Percentiles rank a stretch among this genome's conserved stretches.
phyloP scores from a whole-genome alignment of 2,888 invertebrate species.

The Agrochola lota region DNA sequence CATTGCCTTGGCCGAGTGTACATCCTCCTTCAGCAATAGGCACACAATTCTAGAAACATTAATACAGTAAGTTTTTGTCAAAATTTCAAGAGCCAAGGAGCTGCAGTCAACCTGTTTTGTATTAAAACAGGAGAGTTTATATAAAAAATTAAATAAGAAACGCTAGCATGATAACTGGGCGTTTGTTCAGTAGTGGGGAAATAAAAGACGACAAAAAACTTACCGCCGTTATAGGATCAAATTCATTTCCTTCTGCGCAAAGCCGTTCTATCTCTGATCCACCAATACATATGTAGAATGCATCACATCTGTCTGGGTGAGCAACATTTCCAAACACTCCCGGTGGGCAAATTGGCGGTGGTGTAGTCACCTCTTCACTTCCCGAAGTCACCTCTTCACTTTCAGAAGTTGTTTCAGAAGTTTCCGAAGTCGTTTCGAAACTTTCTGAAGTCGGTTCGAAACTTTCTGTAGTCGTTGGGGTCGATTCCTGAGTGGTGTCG shows the following conservation, averaged over 20 bases:
- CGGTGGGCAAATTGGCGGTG: slow-evolving; percentile 59
- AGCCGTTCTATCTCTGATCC: neutral
- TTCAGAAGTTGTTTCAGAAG: neutral
- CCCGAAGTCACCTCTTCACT: too few relatives aligned
- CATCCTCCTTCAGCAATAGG: slow-evolving; percentile 37
- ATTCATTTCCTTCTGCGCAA: neutral
- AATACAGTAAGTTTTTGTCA: neutral
- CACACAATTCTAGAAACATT: slow-evolving; percentile 20
- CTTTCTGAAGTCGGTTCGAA: too few relatives aligned
- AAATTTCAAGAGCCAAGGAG: too few relatives aligned
- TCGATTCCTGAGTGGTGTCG: slow-evolving; percentile 52
- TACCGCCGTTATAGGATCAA: neutral
- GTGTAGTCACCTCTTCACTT: slow-evolving; percentile 12
- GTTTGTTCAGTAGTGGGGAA: neutral
- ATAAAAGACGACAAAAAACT: neutral
- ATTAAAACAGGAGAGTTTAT: neutral
- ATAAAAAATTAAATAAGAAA: neutral
- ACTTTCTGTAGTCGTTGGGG: slow-evolving; percentile 26
- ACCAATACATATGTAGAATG: slow-evolving; percentile 69
- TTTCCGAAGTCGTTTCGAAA: neutral
- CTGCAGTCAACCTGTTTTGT: too few relatives aligned
- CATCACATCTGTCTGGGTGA: slow-evolving; percentile 67
- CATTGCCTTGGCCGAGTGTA: slow-evolving; percentile 10
- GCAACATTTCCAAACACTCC: slow-evolving; percentile 67
- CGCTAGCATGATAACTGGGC: neutral